These are phyloP conservation scores for Pristionchus entomophagus DNA, from an alignment of 2,888 invertebrate genomes.

Conservation along the genomic window DNA sequence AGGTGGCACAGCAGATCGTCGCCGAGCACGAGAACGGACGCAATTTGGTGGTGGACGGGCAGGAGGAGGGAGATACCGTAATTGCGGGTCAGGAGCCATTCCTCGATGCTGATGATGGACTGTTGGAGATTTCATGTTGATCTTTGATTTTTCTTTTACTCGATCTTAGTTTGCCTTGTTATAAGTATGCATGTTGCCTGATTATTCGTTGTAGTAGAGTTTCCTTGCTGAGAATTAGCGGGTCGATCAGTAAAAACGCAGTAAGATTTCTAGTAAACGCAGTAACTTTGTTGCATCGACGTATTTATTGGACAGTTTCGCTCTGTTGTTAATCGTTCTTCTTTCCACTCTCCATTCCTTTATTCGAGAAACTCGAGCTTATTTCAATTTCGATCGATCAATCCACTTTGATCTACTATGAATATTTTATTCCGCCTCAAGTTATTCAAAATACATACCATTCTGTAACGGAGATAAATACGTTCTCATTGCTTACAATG, in stretches of 20 bases:
- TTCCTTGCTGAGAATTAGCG: background rate
- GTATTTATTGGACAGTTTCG: background rate
- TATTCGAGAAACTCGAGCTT: background rate
- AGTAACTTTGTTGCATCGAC: conserved; percentile 34
- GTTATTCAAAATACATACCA: background rate
- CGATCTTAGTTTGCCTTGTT: conserved; percentile 15
- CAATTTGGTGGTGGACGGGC: background rate
- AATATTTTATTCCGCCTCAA: background rate
- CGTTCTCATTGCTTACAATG: background rate
- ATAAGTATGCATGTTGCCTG: conserved; percentile 19
- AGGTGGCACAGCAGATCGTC: conserved; percentile 43
- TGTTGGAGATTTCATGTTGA: conserved; percentile 42
- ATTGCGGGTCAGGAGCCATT: background rate
- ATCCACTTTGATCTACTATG: background rate
- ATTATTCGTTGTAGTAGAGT: background rate
- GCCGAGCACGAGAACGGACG: conserved; percentile 43
- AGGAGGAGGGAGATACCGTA: background rate
- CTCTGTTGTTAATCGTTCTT: background rate
- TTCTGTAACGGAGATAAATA: background rate
- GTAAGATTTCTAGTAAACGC: conserved; percentile 18
- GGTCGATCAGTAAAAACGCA: conserved; percentile 19
- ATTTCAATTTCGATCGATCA: background rate
- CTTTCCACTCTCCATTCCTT: background rate
- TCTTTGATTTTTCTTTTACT: conserved; percentile 2
- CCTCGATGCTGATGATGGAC: background rate